These are phyloP conservation scores for Coilia nasus DNA, from an alignment of 2,797 vertebrate species.

Conservation along the genomic window DNA sequence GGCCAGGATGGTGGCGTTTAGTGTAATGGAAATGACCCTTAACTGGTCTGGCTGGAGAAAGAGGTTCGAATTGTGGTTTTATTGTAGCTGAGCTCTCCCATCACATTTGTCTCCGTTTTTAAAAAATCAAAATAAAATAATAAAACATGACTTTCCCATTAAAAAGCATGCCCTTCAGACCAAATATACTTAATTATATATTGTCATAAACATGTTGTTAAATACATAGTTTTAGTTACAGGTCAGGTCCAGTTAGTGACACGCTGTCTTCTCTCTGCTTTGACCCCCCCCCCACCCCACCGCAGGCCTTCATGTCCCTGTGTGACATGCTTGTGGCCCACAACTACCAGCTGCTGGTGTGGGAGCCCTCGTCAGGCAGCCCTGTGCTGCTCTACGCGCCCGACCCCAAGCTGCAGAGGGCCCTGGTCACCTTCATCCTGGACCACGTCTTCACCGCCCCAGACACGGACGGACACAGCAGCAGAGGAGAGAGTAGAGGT, in stretches of 20 bases:
- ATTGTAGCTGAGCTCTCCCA: background rate
- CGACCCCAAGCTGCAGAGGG: slow-evolving; percentile 82
- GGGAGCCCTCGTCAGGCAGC: slow-evolving; percentile 63
- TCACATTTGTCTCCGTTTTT: background rate
- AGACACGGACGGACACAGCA: slow-evolving; percentile 68
- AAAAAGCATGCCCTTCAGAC: background rate
- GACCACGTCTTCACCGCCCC: slow-evolving; percentile 74
- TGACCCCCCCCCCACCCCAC: background rate
- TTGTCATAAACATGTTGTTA: too few relatives aligned
- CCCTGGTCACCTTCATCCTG: slow-evolving; percentile 79
- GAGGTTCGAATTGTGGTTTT: background rate
- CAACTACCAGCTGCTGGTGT: slow-evolving; percentile 77
- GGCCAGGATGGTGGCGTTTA: background rate
- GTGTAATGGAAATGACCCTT: background rate
- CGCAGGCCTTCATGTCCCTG: slow-evolving; percentile 83
- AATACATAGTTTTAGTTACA: too few relatives aligned
- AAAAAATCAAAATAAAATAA: background rate
- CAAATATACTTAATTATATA: background rate
- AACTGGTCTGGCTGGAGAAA: background rate
- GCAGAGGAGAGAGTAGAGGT: slow-evolving; percentile 63
- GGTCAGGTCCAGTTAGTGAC: background rate
- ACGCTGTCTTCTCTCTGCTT: background rate
- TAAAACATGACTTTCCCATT: background rate
- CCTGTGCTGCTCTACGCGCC: slow-evolving; percentile 77
- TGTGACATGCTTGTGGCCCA: slow-evolving; percentile 87